Base-by-base conservation (phyloP, 2,797 vertebrate genomes). In the Molossus alvarezi region DNA sequence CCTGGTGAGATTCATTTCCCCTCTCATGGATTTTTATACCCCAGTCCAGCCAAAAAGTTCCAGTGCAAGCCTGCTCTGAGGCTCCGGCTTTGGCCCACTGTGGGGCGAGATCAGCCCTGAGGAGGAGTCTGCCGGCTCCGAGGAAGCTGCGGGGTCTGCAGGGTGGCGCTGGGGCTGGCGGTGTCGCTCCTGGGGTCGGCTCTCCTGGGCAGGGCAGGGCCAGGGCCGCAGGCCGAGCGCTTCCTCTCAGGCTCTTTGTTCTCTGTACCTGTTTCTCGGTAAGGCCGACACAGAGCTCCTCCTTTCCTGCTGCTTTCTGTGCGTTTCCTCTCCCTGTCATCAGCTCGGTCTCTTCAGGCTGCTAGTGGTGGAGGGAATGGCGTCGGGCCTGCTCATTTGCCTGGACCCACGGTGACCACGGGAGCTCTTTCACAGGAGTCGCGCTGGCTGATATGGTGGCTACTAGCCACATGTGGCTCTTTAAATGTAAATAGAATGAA, bases 1-100 rank as follows among this genome's bases (percentile, higher is more conserved):
- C 55, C 6, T 27, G 18, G 18, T 87, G 73, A 60, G 75, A 91
- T 88, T 93, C 33, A 51, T 82, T 92, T 96, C 45, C 48, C 82
- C 79, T 96, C 6, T 18, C 79, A 81, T 57, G n/a, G 14, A 71
- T 82, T 93, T 88, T 82, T 90, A 0, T 76, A 76, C 15, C 11
- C 58, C 8, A 80, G 0, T 14, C 51, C 5, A 62, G 86, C 69
- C 64, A 17, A 1, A 45, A 76, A 23, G 23, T 85, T 93, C 51
- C 37, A 51, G 37, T 73, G 15, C 17, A 79, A 25, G 15, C 41
- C 53, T 90, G 57, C 53, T 87, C 93, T 90, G 88, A 94, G 81
- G 86, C 13, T 55, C 4, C 0, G 25, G 79, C 48, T 55, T 81
- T 29, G 14, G 73, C 58, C 13, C 23, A 13, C 55, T 29, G 10